Base-by-base conservation (phyloP, 1,140 invertebrate genomes). In the Thalassaphorura encarpata region DNA sequence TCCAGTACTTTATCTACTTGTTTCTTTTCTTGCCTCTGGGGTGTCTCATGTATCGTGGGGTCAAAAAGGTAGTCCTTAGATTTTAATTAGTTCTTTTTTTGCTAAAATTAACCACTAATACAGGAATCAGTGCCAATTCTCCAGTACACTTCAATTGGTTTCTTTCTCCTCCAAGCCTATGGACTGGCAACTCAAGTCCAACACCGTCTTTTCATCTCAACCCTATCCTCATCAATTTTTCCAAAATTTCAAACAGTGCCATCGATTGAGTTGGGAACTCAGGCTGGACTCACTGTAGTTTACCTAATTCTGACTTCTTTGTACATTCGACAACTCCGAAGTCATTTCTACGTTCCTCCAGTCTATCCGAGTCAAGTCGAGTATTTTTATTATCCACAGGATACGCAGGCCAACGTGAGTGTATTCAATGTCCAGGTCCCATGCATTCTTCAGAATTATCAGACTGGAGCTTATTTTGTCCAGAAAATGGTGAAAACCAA, bases 1-100 rank as follows among this genome's bases (percentile, higher is more conserved):
- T 47, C 8, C 45, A 47, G 45, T 47, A 47, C 24, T 47, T 47
- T 47, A 27, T 47, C 11, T 47, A 47, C 45, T 47, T 47, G 19
- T 47, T 47, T 26, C 45, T 47, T 13, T 47, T 47, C 45, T 27
- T 47, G 4, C 45, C 45, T 24, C 19, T 47, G 13, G 45, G 5
- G 15, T 21, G 23, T 26, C 19, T 47, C 4, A 21, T 47, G 23
- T 26, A 47, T 18, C 19, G 45, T 15, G 45, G 45, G 8, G 45
- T 47, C 4, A 47, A 47, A 27, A 47, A 47, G 45, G 45, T 47
- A 47, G 33, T n/a, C 8, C 8, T 36, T 36, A n/a, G n/a, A n/a
- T n/a, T n/a, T n/a, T n/a, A n/a, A n/a, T n/a, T n/a, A 13, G 18
- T 42, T 42, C 6, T 6, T 6, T 19, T 42, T 42, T 13, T 11